Evolutionary conservation across 2,888 invertebrate species (phyloP).

Genomic region (Diloba caeruleocephala): DNA sequence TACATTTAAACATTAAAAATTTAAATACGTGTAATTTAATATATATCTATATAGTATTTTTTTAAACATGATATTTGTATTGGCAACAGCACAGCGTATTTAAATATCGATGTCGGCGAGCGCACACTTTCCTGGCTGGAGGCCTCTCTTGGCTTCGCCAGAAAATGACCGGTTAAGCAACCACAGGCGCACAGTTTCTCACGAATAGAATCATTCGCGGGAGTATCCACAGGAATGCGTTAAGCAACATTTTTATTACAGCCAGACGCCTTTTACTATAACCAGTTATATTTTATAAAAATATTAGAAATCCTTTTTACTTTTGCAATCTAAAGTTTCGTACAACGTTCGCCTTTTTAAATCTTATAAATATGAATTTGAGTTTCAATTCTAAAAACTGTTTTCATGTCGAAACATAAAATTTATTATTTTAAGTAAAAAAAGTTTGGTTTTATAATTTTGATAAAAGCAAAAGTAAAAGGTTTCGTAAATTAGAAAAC

Average conservation of each 20-base stretch:
- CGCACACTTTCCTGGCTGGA: conserved; percentile 48
- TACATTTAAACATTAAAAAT: too few relatives aligned
- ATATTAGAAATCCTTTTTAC: conserved; percentile 20
- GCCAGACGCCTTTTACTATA: conserved; percentile 43
- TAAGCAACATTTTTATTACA: conserved; percentile 62
- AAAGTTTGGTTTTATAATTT: background rate
- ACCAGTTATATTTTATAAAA: conserved; percentile 39
- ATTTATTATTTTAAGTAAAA: background rate
- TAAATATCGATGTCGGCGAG: conserved; percentile 37
- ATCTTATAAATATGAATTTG: conserved; percentile 19
- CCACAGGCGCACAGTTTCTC: too few relatives aligned
- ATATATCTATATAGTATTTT: too few relatives aligned
- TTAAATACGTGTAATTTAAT: too few relatives aligned
- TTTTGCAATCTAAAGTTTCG: conserved; percentile 27
- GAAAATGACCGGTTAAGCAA: too few relatives aligned
- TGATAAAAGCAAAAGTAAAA: background rate
- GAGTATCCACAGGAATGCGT: conserved; percentile 50
- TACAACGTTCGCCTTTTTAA: conserved; percentile 41
- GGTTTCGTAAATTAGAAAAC: too few relatives aligned
- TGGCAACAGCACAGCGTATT: conserved; percentile 16
- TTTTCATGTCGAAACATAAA: conserved; percentile 12
- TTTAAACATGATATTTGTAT: too few relatives aligned
- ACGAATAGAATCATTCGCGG: conserved; percentile 54
- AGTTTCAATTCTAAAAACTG: conserved; percentile 11
- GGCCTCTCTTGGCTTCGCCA: too few relatives aligned